Evolutionary conservation across 2,888 invertebrate genomes (phyloP), one percentile per base, ranked within the genome.

Genomic region (Lacanobia wlatinum): DNA sequence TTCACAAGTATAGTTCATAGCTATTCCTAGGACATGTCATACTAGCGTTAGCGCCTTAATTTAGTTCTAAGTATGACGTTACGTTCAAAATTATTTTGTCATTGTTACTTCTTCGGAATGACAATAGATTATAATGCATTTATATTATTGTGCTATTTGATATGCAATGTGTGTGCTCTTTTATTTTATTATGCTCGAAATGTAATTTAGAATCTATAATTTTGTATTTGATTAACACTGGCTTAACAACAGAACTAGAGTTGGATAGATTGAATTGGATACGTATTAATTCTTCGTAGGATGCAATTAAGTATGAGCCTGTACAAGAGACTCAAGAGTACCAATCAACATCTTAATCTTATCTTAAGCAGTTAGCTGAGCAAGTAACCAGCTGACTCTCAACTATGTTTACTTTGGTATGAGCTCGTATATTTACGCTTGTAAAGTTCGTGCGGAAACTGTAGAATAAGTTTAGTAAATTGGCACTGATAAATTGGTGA

Each of bases 41-140:
- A 73, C 10, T 43, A 50, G 40, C 28, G 7, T 28, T 73, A 53
- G 65, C 40, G 28, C 64, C 71, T 66, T 76, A 67, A 59, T 66
- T 69, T 74, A 55, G 28, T 56, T 40, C 50, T 46, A 34, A 34
- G 34, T 34, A 48, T 66, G 67, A 58, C 67, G 61, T 53, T 56
- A 56, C 10, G 28, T 71, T 46, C 52, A 56, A 43, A 77, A 40
- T 77, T 40, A 60, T 61, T 73, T 65, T 70, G 59, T 64, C 70
- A 71, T 70, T 64, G 76, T 56, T 70, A 72, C 69, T 78, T 65
- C 40, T 78, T 65, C 55, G 72, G 77, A 73, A 74, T 69, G 59
- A 61, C 72, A 78, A 78, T 79, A 67, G 65, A 77, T 62, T 78
- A 73, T n/a, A 61, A 76, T 70, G 34, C 52, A 55, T 64, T 59